These are phyloP conservation scores for Apis laboriosa DNA, from an alignment of 1,140 invertebrate genomes.

Conservation along the genomic window DNA sequence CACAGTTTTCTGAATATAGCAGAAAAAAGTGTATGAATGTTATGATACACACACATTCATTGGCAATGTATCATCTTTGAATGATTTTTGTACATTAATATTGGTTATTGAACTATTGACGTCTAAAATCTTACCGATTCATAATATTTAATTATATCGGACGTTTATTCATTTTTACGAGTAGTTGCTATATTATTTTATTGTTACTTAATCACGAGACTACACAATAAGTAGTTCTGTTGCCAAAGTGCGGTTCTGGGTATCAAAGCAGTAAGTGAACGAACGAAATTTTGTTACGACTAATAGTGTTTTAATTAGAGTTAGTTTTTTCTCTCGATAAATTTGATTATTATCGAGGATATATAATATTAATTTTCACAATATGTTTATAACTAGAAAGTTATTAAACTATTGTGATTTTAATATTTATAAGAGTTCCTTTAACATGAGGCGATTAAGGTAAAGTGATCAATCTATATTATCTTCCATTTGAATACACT, in stretches of 20 bases:
- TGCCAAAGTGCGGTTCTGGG: slow-evolving; percentile 26
- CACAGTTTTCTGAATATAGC: slow-evolving; percentile 6
- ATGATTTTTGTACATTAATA: slow-evolving; percentile 45
- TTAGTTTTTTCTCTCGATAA: slow-evolving; percentile 11
- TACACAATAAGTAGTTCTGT: not conserved
- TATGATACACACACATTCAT: slow-evolving; percentile 29
- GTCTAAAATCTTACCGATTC: slow-evolving; percentile 68
- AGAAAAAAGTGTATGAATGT: slow-evolving; percentile 6
- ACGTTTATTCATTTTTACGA: slow-evolving; percentile 58
- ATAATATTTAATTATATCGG: slow-evolving; percentile 58
- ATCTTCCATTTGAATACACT: not conserved
- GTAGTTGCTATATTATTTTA: slow-evolving; percentile 52
- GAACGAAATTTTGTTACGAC: slow-evolving; percentile 30
- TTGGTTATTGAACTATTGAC: slow-evolving; percentile 7
- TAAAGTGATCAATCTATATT: not conserved
- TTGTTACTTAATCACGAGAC: slow-evolving; percentile 17
- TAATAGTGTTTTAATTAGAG: not conserved
- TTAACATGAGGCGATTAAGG: not conserved
- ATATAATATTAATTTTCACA: slow-evolving; percentile 27
- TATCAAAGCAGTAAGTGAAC: slow-evolving; percentile 13
- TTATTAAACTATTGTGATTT: slow-evolving; percentile 27
- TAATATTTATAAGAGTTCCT: not conserved
- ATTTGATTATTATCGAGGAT: not conserved
- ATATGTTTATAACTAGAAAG: slow-evolving; percentile 17
- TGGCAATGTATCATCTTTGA: slow-evolving; percentile 40